Conservation (phyloP, 2,888 invertebrate genomes). For the Lepetodrilus schrolli region DNA sequence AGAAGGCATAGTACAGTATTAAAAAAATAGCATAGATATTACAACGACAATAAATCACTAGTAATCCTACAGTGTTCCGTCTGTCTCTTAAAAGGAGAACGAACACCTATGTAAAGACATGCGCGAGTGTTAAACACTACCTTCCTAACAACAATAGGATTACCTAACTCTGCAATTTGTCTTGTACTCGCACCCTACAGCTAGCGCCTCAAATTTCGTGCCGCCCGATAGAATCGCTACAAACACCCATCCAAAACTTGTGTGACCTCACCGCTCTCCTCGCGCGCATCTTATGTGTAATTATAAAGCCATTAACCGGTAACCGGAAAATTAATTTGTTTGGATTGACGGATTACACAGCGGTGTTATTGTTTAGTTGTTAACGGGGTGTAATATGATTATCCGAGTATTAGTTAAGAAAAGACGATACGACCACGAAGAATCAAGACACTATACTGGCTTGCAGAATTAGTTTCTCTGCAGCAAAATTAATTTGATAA, state of each 20-base stretch:
- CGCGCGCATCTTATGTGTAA: neutral
- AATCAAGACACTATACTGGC: too few species aligned
- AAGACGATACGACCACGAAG: too few species aligned
- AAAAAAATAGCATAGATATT: too few species aligned
- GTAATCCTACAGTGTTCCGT: neutral
- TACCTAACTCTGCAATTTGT: neutral
- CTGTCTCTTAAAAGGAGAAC: neutral
- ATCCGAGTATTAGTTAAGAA: too few species aligned
- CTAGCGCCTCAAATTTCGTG: neutral
- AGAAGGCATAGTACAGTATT: too few species aligned
- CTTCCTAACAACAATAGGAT: neutral
- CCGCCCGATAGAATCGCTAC: neutral
- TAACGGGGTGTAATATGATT: neutral
- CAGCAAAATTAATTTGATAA: too few species aligned
- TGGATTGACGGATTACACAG: slow-evolving; percentile 11
- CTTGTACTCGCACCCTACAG: neutral
- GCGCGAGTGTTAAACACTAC: neutral
- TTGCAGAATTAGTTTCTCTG: too few species aligned
- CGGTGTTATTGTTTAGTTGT: neutral
- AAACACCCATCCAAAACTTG: neutral
- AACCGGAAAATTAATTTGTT: slow-evolving; percentile 27
- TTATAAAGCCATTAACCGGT: slow-evolving; percentile 9
- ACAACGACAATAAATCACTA: neutral
- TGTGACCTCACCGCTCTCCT: neutral
- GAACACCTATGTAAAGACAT: neutral